Evolutionary conservation across 2,888 invertebrate species (phyloP).

Genomic region (Calliopum simillimum): DNA sequence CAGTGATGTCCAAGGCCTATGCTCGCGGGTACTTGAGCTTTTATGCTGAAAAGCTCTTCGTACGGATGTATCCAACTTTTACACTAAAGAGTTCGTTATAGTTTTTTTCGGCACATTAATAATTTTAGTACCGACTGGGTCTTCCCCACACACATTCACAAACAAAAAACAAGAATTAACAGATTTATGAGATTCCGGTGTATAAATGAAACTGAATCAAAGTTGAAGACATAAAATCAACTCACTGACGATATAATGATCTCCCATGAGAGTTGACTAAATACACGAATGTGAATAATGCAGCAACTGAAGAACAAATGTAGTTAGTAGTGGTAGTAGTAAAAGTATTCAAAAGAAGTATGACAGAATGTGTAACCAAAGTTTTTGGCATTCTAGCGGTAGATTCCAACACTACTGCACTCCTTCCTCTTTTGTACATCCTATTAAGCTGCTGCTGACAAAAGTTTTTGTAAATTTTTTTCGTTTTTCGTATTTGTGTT

Average conservation of each 20-base stretch:
- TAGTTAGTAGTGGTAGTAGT: not conserved
- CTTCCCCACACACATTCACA: not conserved
- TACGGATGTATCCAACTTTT: too few relatives aligned
- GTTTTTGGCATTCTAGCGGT: constrained; percentile 54
- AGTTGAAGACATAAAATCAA: constrained; percentile 25
- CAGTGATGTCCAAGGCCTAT: too few relatives aligned
- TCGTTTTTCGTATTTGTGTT: not conserved
- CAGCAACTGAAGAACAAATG: not conserved
- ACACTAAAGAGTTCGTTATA: too few relatives aligned
- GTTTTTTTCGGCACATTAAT: too few relatives aligned
- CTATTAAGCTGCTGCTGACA: not conserved
- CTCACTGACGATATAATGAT: constrained; percentile 58
- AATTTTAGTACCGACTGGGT: too few relatives aligned
- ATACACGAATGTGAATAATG: not conserved
- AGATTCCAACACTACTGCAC: constrained; percentile 58
- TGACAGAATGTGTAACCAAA: too few relatives aligned
- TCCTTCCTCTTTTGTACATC: constrained; percentile 52
- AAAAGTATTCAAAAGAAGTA: too few relatives aligned
- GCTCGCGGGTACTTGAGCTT: too few relatives aligned
- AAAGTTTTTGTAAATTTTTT: not conserved
- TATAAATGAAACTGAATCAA: not conserved
- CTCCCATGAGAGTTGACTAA: constrained; percentile 50
- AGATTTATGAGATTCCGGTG: constrained; percentile 30
- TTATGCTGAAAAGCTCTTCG: too few relatives aligned
- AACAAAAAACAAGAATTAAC: constrained; percentile 20